These are phyloP conservation scores for Drosophila meridiana DNA, from an alignment of 2,888 invertebrate genomes.

Conservation along the genomic window DNA sequence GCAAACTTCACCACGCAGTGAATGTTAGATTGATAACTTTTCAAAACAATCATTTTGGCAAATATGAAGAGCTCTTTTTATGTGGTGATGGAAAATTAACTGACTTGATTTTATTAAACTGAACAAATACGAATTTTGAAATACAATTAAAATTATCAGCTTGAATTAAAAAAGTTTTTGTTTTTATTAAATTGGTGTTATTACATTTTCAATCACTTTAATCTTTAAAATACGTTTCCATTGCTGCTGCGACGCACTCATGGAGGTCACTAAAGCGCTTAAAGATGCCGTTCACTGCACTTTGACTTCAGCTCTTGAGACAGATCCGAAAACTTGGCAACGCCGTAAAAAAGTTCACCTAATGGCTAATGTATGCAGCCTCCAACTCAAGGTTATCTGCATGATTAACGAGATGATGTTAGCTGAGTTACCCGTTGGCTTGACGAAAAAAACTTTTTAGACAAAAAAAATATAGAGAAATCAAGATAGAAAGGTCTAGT, in stretches of 20 bases:
- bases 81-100: background rate
- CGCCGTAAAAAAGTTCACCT: conserved; percentile 34
- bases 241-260: background rate
- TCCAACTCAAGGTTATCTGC: conserved; percentile 61
- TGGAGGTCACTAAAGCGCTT: background rate
- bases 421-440: background rate
- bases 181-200: background rate
- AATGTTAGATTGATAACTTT: background rate
- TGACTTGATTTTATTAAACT: background rate
- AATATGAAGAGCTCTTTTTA: background rate
- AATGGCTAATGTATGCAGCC: conserved; percentile 58
- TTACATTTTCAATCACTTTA: background rate
- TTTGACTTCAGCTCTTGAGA: conserved; percentile 4
- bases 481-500: too few species aligned
- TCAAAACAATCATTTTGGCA: conserved; percentile 4
- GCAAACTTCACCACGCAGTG: background rate
- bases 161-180: background rate
- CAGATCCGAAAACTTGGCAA: conserved; percentile 15
- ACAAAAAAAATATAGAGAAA: conserved; percentile 19
- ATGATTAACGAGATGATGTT: conserved; percentile 63
- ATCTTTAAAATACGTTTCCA: background rate
- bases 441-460: conserved; percentile 54
- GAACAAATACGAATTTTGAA: background rate
- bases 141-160: background rate
- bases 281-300: conserved; percentile 11